Percentiles rank a stretch among this genome's conserved stretches.
Evolutionary conservation across 1,140 invertebrate species (phyloP).

Genomic region (Drosophila rhopaloa): DNA sequence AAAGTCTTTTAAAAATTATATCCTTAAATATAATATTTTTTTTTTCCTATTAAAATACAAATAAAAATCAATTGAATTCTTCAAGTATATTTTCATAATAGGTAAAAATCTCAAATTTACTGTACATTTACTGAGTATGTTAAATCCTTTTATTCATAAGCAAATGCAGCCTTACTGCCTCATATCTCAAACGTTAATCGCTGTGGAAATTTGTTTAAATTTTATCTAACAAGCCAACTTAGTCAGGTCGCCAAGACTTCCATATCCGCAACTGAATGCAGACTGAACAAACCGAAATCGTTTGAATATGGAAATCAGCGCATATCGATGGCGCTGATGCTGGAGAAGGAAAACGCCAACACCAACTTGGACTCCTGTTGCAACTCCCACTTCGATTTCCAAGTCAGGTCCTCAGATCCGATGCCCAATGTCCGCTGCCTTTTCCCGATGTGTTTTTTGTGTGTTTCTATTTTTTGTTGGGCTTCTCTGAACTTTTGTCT

Average conservation of each 20-base stretch:
- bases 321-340: constrained; percentile 40
- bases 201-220: constrained; percentile 37
- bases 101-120: too few relatives aligned
- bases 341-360: constrained; percentile 28
- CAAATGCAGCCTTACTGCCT: neutral
- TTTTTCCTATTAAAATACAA: too few relatives aligned
- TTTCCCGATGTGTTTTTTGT: constrained; percentile 20
- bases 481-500: constrained; percentile 47
- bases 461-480: constrained; percentile 18
- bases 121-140: neutral
- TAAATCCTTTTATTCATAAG: neutral
- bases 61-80: too few relatives aligned
- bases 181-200: constrained; percentile 31
- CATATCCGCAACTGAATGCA: constrained; percentile 31
- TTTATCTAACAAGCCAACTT: constrained; percentile 35
- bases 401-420: constrained; percentile 35
- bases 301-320: constrained; percentile 52
- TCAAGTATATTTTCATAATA: too few relatives aligned
- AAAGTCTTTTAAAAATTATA: too few relatives aligned
- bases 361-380: constrained; percentile 16
- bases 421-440: constrained; percentile 40
- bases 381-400: constrained; percentile 26
- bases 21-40: neutral
- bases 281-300: constrained; percentile 38
- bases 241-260: constrained; percentile 24